Evolutionary conservation across 2,888 invertebrate genomes (phyloP).

Genomic region (Syrista parreyssii): DNA sequence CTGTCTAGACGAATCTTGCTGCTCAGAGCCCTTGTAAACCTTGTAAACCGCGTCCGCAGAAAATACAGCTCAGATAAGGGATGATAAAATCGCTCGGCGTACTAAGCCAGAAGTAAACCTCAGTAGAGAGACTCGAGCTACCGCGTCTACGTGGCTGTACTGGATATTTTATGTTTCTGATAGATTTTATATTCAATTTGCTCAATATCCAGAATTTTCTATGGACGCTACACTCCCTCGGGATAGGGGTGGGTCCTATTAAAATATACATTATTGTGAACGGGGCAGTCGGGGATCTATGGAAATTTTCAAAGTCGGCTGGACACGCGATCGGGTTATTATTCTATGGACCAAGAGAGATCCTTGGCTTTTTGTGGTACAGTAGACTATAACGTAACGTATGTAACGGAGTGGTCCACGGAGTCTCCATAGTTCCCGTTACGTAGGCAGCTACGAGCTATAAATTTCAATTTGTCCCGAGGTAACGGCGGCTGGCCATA

Average conservation of each 20-base stretch:
- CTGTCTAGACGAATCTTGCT: not conserved
- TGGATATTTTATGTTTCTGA: not conserved
- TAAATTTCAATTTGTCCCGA: slow-evolving; percentile 6
- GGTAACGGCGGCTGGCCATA: not conserved
- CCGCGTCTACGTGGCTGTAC: not conserved
- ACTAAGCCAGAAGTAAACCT: not conserved
- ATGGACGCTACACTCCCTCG: not conserved
- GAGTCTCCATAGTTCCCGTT: not conserved
- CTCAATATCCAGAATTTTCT: not conserved
- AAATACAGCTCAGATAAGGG: not conserved
- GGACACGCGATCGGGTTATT: not conserved
- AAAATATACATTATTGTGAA: not conserved
- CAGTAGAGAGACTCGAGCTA: not conserved
- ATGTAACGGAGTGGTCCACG: not conserved
- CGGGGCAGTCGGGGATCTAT: not conserved
- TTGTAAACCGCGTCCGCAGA: not conserved
- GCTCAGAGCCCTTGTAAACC: not conserved
- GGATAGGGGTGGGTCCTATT: not conserved
- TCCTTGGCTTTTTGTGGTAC: not conserved
- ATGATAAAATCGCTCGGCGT: not conserved
- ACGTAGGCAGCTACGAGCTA: not conserved
- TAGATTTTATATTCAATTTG: not conserved
- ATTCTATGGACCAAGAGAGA: not conserved
- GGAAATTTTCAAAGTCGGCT: not conserved
- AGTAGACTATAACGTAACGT: too few species aligned